These are phyloP conservation scores for Lasioglossum pauxillum DNA, from an alignment of 2,888 invertebrate species.

Conservation along the genomic window DNA sequence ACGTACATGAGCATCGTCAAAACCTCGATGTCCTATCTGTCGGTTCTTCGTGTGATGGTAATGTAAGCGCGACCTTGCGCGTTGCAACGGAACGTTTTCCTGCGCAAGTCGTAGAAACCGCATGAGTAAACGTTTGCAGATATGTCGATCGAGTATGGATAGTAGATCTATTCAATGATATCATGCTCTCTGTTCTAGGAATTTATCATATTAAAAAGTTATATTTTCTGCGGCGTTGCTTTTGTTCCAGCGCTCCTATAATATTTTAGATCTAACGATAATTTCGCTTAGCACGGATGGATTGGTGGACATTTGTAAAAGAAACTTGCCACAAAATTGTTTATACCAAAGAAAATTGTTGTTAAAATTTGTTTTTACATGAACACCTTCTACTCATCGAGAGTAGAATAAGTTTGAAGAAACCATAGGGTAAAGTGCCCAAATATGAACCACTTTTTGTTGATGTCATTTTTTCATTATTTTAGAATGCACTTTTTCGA, in stretches of 20 bases:
- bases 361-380: no score
- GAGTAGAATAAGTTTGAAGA: no score
- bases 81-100: no score
- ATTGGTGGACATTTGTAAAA: no score
- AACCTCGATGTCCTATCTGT: conserved; percentile 36
- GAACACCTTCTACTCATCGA: no score
- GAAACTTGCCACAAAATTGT: no score
- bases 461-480: no score
- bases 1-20: conserved; percentile 35
- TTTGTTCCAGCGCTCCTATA: background rate
- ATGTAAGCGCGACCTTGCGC: background rate
- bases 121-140: background rate
- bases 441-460: no score
- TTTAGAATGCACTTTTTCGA: no score
- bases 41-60: conserved; percentile 38
- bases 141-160: background rate
- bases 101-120: background rate
- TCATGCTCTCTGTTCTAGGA: background rate
- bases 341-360: no score
- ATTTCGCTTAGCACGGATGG: background rate
- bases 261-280: background rate
- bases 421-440: no score
- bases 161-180: background rate
- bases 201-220: background rate
- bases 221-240: background rate